Percentiles rank a stretch among this genome's conserved stretches.
These are phyloP conservation scores for Bufo gargarizans DNA, from an alignment of 2,113 vertebrate genomes.

Conservation along the genomic window DNA sequence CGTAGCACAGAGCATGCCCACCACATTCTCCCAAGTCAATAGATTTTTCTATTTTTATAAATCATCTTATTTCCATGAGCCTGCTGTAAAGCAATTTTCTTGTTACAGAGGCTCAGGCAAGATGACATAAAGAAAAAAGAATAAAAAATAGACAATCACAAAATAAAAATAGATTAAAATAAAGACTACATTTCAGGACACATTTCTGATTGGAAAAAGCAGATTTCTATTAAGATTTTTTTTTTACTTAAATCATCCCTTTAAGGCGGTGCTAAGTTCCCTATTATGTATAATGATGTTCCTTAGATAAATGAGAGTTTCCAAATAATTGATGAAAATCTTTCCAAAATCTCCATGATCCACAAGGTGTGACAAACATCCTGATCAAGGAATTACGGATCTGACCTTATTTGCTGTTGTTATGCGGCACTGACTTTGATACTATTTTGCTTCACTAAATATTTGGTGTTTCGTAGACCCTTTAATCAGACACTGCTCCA, in stretches of 20 bases:
- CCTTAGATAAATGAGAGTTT: slow-evolving; percentile 16
- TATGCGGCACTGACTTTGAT: slow-evolving; percentile 20
- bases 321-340: slow-evolving; percentile 24
- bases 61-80: not conserved
- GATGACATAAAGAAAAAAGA: not conserved
- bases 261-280: not conserved
- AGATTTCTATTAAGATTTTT: not conserved
- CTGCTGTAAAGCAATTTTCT: too few species aligned
- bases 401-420: slow-evolving; percentile 58
- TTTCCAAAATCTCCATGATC: slow-evolving; percentile 57
- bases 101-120: not conserved
- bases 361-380: slow-evolving; percentile 33
- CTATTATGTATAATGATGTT: not conserved
- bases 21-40: too few species aligned
- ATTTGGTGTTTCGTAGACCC: slow-evolving; percentile 18
- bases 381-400: slow-evolving; percentile 60
- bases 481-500: slow-evolving; percentile 25
- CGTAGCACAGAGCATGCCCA: too few species aligned
- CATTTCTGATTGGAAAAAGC: not conserved
- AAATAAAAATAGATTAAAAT: not conserved
- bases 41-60: too few species aligned
- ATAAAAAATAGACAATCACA: not conserved
- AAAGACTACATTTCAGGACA: not conserved
- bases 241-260: not conserved
- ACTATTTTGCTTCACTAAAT: slow-evolving; percentile 32